These are phyloP conservation scores for Mamestra configurata DNA, from an alignment of 1,140 invertebrate species.

Conservation along the genomic window DNA sequence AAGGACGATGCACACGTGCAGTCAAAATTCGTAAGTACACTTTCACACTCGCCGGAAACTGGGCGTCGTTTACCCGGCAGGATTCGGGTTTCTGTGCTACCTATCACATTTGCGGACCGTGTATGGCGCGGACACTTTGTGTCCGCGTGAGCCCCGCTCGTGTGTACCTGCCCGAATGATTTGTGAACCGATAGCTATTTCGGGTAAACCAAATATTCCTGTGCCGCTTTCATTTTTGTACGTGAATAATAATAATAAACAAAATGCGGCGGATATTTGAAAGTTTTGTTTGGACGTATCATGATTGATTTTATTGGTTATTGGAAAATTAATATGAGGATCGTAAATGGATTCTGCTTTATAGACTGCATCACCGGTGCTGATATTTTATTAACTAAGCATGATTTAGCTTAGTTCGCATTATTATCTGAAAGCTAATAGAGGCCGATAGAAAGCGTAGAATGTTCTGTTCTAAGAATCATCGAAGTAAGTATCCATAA, in stretches of 20 bases:
- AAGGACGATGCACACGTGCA: slow-evolving; percentile 44
- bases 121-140: slow-evolving; percentile 38
- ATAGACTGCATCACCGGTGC: background rate
- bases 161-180: slow-evolving; percentile 78
- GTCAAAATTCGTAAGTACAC: slow-evolving; percentile 65
- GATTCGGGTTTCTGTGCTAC: slow-evolving; percentile 82
- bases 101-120: slow-evolving; percentile 64
- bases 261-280: slow-evolving; percentile 74
- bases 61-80: slow-evolving; percentile 63
- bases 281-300: slow-evolving; percentile 70
- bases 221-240: slow-evolving; percentile 78
- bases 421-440: too few relatives aligned
- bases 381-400: background rate
- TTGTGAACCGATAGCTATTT: slow-evolving; percentile 82
- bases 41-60: slow-evolving; percentile 76
- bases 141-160: slow-evolving; percentile 16
- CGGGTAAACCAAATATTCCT: slow-evolving; percentile 77
- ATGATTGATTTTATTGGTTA: slow-evolving; percentile 74
- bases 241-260: slow-evolving; percentile 80
- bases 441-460: too few relatives aligned
- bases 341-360: background rate
- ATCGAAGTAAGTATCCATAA: too few relatives aligned
- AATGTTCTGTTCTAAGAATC: too few relatives aligned
- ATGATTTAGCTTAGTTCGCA: background rate
- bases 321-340: slow-evolving; percentile 54